These are phyloP conservation scores for Drosophila malerkotliana DNA, from an alignment of 1,140 invertebrate species.

Conservation along the genomic window DNA sequence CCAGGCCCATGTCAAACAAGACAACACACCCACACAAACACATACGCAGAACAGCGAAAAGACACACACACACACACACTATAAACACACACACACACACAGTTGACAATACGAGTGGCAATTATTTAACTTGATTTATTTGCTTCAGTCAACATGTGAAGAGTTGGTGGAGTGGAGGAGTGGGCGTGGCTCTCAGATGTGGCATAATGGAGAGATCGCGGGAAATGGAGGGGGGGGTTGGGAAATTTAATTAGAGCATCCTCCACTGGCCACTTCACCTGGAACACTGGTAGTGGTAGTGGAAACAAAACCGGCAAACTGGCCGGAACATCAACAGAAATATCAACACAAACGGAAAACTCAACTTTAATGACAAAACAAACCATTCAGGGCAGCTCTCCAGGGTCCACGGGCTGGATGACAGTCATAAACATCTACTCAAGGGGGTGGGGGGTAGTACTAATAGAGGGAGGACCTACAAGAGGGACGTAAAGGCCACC, in stretches of 20 bases:
- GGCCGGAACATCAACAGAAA: background rate
- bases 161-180: background rate
- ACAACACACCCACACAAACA: constrained; percentile 5
- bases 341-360: constrained; percentile 21
- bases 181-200: constrained; percentile 13
- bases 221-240: background rate
- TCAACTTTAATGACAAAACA: constrained; percentile 72
- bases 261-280: constrained; percentile 59
- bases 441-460: no score
- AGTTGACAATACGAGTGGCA: constrained; percentile 72
- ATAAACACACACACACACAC: constrained; percentile 5
- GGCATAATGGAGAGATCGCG: constrained; percentile 63
- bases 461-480: no score
- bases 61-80: constrained; percentile 3
- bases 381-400: constrained; percentile 38
- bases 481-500: no score
- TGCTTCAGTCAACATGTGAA: constrained; percentile 63
- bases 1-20: constrained; percentile 33
- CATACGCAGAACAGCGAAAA: background rate
- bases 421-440: constrained; percentile 4
- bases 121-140: constrained; percentile 82
- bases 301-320: background rate
- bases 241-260: constrained; percentile 76
- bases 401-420: constrained; percentile 35
- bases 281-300: background rate